phyloP scores from a whole-genome alignment of 2,113 vertebrate genomes.

The Myiozetetes cayanensis region DNA sequence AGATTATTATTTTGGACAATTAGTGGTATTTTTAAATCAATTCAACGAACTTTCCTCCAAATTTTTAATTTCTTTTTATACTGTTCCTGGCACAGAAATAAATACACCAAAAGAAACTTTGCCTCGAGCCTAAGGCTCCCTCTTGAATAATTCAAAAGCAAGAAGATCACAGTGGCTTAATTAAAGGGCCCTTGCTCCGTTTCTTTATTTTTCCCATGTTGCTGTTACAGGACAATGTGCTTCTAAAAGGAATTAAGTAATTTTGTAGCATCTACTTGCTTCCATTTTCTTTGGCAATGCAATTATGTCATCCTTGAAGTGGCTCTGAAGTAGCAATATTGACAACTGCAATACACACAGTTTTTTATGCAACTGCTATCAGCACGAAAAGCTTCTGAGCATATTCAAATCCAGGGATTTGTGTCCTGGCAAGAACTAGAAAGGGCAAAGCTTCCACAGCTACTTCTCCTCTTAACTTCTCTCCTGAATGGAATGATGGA shows the following conservation, averaged over 20 bases:
- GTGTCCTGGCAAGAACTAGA: background rate
- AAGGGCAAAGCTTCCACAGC: background rate
- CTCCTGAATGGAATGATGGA: background rate
- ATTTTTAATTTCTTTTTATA: slow-evolving; percentile 30
- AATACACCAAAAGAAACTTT: slow-evolving; percentile 30
- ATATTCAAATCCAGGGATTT: background rate
- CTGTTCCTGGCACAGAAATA: background rate
- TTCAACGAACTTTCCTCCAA: slow-evolving; percentile 6
- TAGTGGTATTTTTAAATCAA: background rate
- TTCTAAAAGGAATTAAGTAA: background rate
- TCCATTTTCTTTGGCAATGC: background rate
- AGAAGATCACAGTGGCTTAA: slow-evolving; percentile 36
- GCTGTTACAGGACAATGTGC: background rate
- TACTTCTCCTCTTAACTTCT: background rate
- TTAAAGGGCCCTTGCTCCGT: background rate
- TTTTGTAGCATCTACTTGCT: background rate
- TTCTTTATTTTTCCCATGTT: slow-evolving; percentile 24
- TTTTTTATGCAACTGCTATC: background rate
- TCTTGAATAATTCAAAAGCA: slow-evolving; percentile 61
- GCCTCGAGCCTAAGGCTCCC: slow-evolving; percentile 23
- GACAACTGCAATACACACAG: background rate
- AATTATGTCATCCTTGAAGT: background rate
- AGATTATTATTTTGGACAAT: background rate
- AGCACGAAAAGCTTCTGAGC: background rate
- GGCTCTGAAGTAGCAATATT: background rate